Conservation (phyloP, 2,888 invertebrate genomes). For the Ashinkailepas kermadecensis region DNA sequence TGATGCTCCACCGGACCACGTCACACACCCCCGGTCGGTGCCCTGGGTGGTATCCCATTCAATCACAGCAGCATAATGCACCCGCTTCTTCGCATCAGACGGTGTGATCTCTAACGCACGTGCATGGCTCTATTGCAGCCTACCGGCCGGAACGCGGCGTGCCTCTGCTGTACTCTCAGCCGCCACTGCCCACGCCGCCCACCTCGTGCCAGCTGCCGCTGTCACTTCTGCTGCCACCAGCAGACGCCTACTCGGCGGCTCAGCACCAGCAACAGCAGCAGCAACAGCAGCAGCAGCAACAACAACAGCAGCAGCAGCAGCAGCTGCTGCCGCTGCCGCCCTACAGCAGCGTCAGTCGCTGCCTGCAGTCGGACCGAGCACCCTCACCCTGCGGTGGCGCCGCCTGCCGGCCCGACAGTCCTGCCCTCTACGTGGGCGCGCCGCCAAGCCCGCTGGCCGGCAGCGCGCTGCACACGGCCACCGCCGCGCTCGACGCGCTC, state of each 20-base stretch:
- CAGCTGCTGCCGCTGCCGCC: slow-evolving; percentile 24
- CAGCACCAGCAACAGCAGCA: slow-evolving; percentile 14
- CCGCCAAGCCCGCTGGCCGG: not conserved
- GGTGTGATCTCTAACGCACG: no score
- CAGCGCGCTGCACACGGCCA: not conserved
- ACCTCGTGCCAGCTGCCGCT: not conserved
- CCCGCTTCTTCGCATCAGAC: no score
- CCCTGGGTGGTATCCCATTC: no score
- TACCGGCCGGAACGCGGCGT: not conserved
- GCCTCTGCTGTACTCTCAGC: not conserved
- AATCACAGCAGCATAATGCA: no score
- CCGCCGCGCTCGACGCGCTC: not conserved
- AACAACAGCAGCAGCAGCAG: slow-evolving; percentile 15
- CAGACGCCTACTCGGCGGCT: not conserved
- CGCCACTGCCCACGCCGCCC: slow-evolving; percentile 2
- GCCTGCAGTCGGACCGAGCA: not conserved
- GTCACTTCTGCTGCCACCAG: slow-evolving; percentile 6
- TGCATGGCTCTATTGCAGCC: not conserved
- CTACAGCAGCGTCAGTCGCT: slow-evolving; percentile 16
- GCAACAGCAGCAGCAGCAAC: slow-evolving; percentile 16
- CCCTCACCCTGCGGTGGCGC: not conserved
- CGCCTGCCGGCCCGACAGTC: not conserved
- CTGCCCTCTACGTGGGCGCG: not conserved
- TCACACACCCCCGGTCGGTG: no score
- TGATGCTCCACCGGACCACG: no score